These are phyloP conservation scores for Arnoldichthys spilopterus DNA, from an alignment of 2,797 vertebrate genomes.

Conservation along the genomic window DNA sequence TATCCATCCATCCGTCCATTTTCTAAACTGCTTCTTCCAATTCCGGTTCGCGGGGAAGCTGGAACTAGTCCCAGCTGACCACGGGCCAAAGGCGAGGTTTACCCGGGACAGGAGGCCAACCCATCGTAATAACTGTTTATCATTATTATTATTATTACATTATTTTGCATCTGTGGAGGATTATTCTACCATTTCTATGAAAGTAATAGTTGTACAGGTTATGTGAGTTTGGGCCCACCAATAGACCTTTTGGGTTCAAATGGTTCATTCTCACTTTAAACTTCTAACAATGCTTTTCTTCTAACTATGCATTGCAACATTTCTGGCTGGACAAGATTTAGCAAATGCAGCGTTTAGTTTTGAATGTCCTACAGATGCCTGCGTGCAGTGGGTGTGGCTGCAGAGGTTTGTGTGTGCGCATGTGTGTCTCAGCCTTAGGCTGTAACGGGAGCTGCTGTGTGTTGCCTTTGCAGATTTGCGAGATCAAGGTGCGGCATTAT, in stretches of 20 bases:
- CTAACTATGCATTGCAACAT: not conserved
- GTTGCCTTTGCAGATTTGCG: constrained; percentile 18
- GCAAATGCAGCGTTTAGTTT: not conserved
- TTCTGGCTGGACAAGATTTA: not conserved
- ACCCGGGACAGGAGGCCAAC: too few relatives aligned
- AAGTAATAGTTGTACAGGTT: too few relatives aligned
- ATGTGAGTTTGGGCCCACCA: not conserved
- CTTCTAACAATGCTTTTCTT: not conserved
- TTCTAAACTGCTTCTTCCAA: too few relatives aligned
- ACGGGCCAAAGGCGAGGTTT: too few relatives aligned
- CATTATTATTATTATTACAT: too few relatives aligned
- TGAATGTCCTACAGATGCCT: not conserved
- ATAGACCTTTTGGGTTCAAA: not conserved
- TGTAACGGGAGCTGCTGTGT: not conserved
- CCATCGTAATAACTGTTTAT: too few relatives aligned
- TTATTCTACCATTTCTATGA: too few relatives aligned
- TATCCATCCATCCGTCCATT: too few relatives aligned
- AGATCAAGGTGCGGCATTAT: constrained; percentile 19
- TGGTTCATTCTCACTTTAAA: not conserved
- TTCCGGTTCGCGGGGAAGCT: too few relatives aligned
- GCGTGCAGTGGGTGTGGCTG: not conserved
- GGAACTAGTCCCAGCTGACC: too few relatives aligned
- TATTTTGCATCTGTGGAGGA: too few relatives aligned
- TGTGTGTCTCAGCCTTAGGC: not conserved
- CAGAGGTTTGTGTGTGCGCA: too few relatives aligned